A percentile compares a stretch with the other conserved stretches of the same genome.
phyloP scores from a whole-genome alignment of 2,888 invertebrate species.

The Drosophila emarginata region DNA sequence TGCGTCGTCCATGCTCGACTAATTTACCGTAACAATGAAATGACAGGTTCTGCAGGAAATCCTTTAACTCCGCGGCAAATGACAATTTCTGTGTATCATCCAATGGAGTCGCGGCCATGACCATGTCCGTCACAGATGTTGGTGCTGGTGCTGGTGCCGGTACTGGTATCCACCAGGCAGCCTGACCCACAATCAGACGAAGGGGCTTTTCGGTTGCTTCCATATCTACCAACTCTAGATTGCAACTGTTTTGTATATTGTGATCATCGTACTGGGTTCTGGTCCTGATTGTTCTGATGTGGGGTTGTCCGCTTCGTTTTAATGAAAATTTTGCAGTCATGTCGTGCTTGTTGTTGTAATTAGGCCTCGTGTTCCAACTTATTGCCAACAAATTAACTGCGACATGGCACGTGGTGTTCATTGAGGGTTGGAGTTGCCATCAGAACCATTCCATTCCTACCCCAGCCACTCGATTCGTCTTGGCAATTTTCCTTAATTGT shows the following conservation, averaged over 20 bases:
- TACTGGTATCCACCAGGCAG: constrained; percentile 77
- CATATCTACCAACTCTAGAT: constrained; percentile 38
- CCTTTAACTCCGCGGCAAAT: constrained; percentile 71
- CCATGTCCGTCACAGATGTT: constrained; percentile 11
- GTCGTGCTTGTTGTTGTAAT: constrained; percentile 76
- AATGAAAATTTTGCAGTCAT: constrained; percentile 79
- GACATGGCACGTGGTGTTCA: constrained; percentile 77
- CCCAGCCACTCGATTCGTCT: constrained; percentile 58
- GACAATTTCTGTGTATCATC: constrained; percentile 61
- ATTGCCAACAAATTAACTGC: constrained; percentile 81
- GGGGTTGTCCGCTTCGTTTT: constrained; percentile 57
- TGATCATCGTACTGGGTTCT: constrained; percentile 30
- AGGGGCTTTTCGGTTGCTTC: constrained; percentile 68
- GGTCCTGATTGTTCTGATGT: not conserved
- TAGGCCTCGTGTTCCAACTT: constrained; percentile 77
- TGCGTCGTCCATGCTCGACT: constrained; percentile 72
- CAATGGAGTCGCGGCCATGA: constrained; percentile 24
- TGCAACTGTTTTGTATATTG: constrained; percentile 38
- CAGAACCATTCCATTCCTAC: constrained; percentile 1
- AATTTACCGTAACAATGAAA: constrained; percentile 81
- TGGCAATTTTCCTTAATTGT: constrained; percentile 78
- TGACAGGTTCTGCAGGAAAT: constrained; percentile 79
- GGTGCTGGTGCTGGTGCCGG: constrained; percentile 24
- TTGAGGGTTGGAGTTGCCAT: constrained; percentile 6
- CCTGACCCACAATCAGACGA: constrained; percentile 68